Conservation (phyloP, 2,888 invertebrate genomes). For the Julus scandinavius region DNA sequence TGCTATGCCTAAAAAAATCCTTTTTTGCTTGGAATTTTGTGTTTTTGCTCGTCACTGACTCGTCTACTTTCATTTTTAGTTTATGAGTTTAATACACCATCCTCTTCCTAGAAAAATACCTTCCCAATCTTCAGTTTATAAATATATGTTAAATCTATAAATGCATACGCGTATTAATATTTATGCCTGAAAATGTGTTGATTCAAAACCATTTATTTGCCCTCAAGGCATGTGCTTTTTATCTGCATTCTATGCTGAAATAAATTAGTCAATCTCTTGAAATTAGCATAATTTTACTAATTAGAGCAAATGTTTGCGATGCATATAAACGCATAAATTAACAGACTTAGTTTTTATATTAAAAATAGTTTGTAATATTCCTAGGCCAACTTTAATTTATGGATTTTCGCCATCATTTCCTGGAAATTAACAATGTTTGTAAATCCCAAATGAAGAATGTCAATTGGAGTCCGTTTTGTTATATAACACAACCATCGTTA, state of each 20-base stretch:
- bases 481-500: background rate
- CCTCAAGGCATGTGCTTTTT: background rate
- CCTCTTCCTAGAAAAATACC: no score
- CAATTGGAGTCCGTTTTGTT: background rate
- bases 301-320: background rate
- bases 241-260: background rate
- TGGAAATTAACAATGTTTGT: background rate
- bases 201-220: background rate
- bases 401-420: background rate
- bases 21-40: background rate
- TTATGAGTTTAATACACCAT: background rate
- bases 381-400: background rate
- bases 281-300: background rate
- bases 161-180: background rate
- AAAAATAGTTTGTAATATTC: background rate
- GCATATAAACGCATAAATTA: background rate
- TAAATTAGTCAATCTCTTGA: background rate
- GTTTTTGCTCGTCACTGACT: background rate
- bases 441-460: background rate
- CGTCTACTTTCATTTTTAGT: no score
- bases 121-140: background rate
- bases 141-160: background rate
- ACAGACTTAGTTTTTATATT: no score
- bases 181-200: background rate
- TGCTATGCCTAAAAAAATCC: background rate